Base-by-base conservation (phyloP, 2,888 invertebrate species). In the Torymus auratus region DNA sequence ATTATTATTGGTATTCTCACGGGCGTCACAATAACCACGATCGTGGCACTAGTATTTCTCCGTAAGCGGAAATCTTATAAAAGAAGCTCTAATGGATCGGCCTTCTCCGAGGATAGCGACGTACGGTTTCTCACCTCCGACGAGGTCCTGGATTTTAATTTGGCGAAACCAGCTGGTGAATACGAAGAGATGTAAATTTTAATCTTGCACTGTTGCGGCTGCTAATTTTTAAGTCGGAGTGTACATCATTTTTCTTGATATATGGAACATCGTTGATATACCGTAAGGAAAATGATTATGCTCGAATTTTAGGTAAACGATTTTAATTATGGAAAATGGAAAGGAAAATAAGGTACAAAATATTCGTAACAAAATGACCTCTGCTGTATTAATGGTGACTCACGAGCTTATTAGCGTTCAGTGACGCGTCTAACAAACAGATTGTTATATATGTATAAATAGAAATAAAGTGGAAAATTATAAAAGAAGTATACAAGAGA, bases 101-200 rank as follows among this genome's bases (percentile, higher is more conserved):
- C 88, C 14, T 86, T 90, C 11, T 88, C 89, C n/a, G 92, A 91
- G 52, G 92, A 92, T 82, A 93, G 93, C 71, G 93, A 93, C 83
- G 93, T 94, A 0, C 87, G 93, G 78, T 94, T 92, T 86, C 88
- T 93, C 61, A 92, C 93, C 1, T 91, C 92, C 41, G 93, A 93
- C 78, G 93, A 94, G 85, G 88, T 91, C 56, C 86, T 93, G 15
- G 92, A 93, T 86, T 93, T 93, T 83, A 92, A 89, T 80, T 82
- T 92, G 69, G 91, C 92, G 2, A 88, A 87, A 58, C 91, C 91
- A 50, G 86, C 87, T 13, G 85, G 82, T 73, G 88, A 89, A 13
- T 56, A 75, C 13, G 73, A 73, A 23, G 71, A 80, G 61, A n/a
- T 20, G 61, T 82, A 58, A 62, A 78, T 64, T 28, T 64, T 68